Conservation (phyloP, 2,888 invertebrate genomes). For the Sinhomidia bicolor region DNA sequence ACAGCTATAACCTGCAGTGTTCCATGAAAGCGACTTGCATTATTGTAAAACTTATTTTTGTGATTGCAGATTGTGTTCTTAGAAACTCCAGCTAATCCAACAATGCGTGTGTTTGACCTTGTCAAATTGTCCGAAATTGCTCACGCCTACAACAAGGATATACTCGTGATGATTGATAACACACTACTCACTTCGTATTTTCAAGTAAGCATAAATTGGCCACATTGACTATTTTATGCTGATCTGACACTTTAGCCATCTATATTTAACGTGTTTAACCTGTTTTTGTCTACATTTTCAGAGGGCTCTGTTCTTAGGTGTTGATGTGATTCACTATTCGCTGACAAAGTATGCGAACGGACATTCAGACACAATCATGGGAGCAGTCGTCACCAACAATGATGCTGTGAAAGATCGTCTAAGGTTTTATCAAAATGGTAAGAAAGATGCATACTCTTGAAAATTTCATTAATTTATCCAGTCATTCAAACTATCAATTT, state of each 20-base stretch:
- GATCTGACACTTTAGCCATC: too few species aligned
- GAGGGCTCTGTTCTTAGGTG: conserved; percentile 94
- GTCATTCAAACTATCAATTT: background rate
- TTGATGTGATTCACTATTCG: conserved; percentile 95
- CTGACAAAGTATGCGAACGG: conserved; percentile 99
- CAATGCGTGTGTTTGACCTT: conserved; percentile 84
- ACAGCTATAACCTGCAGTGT: too few species aligned
- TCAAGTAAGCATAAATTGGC: conserved; percentile 81
- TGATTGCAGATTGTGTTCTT: conserved; percentile 83
- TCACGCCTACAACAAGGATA: conserved; percentile 81
- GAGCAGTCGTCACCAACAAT: conserved; percentile 89
- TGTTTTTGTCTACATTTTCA: too few species aligned
- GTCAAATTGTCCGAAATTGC: conserved; percentile 82
- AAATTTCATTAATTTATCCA: background rate
- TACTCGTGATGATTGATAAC: conserved; percentile 84
- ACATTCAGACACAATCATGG: conserved; percentile 98
- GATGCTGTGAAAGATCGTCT: conserved; percentile 88
- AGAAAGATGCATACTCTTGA: conserved; percentile 54
- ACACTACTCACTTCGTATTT: conserved; percentile 84
- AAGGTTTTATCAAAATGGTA: conserved; percentile 93
- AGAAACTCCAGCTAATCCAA: conserved; percentile 85
- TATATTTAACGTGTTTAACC: too few species aligned
- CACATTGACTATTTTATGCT: too few species aligned
- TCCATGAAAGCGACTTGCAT: too few species aligned
- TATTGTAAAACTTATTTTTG: too few species aligned